Conservation (phyloP, 2,113 vertebrate species). For the Pteruthius melanotis region DNA sequence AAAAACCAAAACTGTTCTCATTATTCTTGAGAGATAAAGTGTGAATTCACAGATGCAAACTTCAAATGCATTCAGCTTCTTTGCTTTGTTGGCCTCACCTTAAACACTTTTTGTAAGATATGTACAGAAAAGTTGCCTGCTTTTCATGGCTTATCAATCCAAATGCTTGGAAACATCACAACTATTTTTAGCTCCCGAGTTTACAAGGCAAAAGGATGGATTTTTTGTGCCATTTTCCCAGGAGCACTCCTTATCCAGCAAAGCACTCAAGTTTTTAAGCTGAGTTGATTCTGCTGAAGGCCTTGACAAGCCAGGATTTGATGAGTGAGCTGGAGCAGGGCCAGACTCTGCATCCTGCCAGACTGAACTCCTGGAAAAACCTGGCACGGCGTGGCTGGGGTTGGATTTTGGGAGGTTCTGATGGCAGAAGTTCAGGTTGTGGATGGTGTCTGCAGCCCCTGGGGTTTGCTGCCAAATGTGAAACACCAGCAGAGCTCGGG, state of each 20-base stretch:
- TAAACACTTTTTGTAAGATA: background rate
- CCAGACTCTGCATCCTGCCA: background rate
- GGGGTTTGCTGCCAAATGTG: background rate
- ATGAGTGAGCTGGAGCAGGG: background rate
- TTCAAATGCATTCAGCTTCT: background rate
- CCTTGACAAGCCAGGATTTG: background rate
- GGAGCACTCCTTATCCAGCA: background rate
- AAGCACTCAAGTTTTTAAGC: background rate
- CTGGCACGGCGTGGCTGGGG: background rate
- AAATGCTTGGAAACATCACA: background rate
- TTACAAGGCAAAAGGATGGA: background rate
- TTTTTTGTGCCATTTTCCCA: background rate
- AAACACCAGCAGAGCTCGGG: background rate
- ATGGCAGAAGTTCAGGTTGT: background rate
- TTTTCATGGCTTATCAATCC: background rate
- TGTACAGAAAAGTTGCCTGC: background rate
- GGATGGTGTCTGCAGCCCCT: background rate
- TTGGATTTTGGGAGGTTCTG: background rate
- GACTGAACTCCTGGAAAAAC: background rate
- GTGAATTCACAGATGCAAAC: background rate
- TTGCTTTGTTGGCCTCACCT: background rate
- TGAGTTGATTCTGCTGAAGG: background rate
- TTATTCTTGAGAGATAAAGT: background rate
- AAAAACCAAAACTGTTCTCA: background rate
- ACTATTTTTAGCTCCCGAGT: background rate